Percentiles rank a stretch among this genome's conserved stretches.
Conservation (phyloP, 2,888 invertebrate genomes). For the Eustalomyia histrio region DNA sequence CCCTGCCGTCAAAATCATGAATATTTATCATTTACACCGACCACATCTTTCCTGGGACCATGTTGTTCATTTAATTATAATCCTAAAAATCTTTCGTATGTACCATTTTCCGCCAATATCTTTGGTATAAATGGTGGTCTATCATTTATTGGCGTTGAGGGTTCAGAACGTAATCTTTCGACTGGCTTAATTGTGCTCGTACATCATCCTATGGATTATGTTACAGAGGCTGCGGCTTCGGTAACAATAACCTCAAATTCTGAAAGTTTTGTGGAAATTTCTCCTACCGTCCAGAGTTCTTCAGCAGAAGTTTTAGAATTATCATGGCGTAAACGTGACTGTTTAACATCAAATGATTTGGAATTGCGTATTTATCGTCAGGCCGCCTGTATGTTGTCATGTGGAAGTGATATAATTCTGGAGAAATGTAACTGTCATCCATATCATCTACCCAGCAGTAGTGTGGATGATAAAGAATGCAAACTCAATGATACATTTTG, state of each 20-base stretch:
- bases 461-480: slow-evolving; percentile 73
- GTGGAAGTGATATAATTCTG: slow-evolving; percentile 74
- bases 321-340: slow-evolving; percentile 75
- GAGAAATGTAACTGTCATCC: slow-evolving; percentile 77
- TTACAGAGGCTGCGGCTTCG: slow-evolving; percentile 75
- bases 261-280: slow-evolving; percentile 78
- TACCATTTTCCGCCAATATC: slow-evolving; percentile 77
- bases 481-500: slow-evolving; percentile 75
- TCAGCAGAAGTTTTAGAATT: slow-evolving; percentile 77
- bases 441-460: slow-evolving; percentile 74
- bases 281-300: slow-evolving; percentile 76
- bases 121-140: slow-evolving; percentile 78
- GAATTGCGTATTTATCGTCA: slow-evolving; percentile 75
- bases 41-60: slow-evolving; percentile 76
- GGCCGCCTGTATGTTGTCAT: slow-evolving; percentile 75
- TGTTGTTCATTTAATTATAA: slow-evolving; percentile 79
- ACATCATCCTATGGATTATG: slow-evolving; percentile 78
- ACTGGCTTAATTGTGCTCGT: slow-evolving; percentile 77
- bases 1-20: slow-evolving; percentile 75
- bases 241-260: slow-evolving; percentile 76
- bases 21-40: slow-evolving; percentile 75
- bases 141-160: slow-evolving; percentile 76
- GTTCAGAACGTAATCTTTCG: slow-evolving; percentile 76
- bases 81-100: slow-evolving; percentile 75
- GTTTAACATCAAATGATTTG: slow-evolving; percentile 76